Percentiles rank a stretch among this genome's conserved stretches.
Conservation (phyloP, 2,113 vertebrate species). For the Grus americana region DNA sequence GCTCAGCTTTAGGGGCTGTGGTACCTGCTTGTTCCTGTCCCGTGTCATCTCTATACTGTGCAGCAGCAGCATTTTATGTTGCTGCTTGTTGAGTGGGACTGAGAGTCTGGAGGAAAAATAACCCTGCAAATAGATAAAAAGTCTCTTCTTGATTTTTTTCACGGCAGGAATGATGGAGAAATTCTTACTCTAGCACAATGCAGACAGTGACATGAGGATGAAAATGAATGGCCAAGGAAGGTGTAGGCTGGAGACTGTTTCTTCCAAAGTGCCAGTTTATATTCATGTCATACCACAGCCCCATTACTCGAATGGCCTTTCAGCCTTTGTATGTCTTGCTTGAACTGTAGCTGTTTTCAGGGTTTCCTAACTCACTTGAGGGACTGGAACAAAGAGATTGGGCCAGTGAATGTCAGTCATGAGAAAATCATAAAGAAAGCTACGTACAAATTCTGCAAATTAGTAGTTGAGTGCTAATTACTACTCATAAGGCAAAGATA, state of each 20-base stretch:
- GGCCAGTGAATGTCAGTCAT: background rate
- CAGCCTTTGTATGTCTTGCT: background rate
- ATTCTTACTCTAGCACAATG: background rate
- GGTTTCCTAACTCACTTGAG: rapidly evolving
- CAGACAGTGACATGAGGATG: background rate
- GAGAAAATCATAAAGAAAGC: background rate
- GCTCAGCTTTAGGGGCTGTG: background rate
- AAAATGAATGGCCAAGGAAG: background rate
- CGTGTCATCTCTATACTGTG: background rate
- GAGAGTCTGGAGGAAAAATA: background rate
- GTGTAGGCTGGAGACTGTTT: background rate
- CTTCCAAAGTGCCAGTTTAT: background rate
- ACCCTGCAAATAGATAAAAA: background rate
- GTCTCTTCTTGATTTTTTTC: background rate
- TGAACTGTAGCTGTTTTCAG: background rate
- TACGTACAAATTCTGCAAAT: background rate
- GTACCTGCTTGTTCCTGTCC: background rate
- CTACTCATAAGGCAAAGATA: background rate
- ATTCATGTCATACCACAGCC: background rate
- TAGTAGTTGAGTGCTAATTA: background rate
- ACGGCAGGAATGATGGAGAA: background rate
- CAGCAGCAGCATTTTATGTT: background rate
- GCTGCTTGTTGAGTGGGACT: background rate
- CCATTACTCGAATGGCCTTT: background rate
- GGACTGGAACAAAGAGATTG: background rate